Base-by-base conservation (phyloP, 2,888 invertebrate genomes). In the Drosophila lacicola region DNA sequence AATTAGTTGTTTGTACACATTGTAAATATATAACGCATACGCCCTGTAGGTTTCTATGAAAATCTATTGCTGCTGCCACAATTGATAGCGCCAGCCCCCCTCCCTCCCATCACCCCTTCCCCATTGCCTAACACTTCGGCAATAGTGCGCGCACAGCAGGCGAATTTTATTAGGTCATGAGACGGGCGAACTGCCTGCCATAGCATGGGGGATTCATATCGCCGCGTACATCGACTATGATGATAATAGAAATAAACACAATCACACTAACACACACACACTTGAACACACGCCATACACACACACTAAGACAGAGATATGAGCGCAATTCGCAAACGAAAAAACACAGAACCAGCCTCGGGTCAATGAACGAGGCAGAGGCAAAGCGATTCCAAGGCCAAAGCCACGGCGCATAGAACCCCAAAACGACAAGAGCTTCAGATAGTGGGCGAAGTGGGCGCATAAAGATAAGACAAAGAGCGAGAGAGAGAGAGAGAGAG, bases 301-400 rank as follows among this genome's bases (percentile, higher is more conserved):
- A 21, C 14, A 55, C 2, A 51, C 56, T 58, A 14, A 50, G 47
- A 29, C 25, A 25, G 41, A 70, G 70, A 72, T 75, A 80, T 66
- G 72, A 64, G 57, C 64, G 36, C 63, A 71, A 68, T 67, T 65
- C 61, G 76, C 68, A 56, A 62, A 47, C 76, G 69, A 77, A 80
- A 78, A 71, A 70, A 74, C 54, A 77, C 71, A 61, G 61, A 50
- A 36, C 47, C 63, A 49, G 62, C 58, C 63, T 64, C 83, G 70
- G 87, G 89, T 87, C 87, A 87, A 89, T 89, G 87, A 87, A 87
- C 87, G 89, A 66, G 71, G 45, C 70, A 78, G 66, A 75, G 70
- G 76, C 82, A 80, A 74, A 86, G 77, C 89, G 67, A 82, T 89
- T 84, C 90, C 91, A 91, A 91, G 90, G 90, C 90, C 91, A 91